Percentiles rank a stretch among this genome's conserved stretches.
Conservation (phyloP, 1,140 invertebrate species). For the Pseudomyrmex sp. region DNA sequence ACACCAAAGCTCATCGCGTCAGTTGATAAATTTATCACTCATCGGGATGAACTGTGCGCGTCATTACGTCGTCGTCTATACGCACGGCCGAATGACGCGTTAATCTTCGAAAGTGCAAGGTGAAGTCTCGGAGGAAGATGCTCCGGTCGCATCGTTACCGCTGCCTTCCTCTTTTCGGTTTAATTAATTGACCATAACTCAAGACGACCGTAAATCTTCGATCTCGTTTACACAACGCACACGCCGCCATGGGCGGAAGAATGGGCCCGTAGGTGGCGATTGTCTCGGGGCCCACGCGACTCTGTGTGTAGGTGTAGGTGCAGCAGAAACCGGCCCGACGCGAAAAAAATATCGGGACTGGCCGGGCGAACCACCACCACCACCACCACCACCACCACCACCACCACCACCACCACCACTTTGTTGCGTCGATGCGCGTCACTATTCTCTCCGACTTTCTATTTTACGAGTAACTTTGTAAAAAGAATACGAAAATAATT, state of each 20-base stretch:
- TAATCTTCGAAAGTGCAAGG: slow-evolving; percentile 22
- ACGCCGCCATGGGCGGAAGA: slow-evolving; percentile 67
- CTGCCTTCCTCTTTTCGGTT: slow-evolving; percentile 62
- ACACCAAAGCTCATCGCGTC: no score
- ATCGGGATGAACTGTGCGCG: background rate
- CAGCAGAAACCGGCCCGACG: slow-evolving; percentile 65
- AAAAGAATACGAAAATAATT: background rate
- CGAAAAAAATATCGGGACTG: slow-evolving; percentile 44
- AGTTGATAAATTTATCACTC: background rate
- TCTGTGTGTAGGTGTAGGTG: slow-evolving; percentile 77
- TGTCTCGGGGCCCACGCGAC: slow-evolving; percentile 81
- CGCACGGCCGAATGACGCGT: slow-evolving; percentile 18
- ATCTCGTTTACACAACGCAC: slow-evolving; percentile 70
- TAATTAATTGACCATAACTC: slow-evolving; percentile 84
- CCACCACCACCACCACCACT: slow-evolving; percentile 8
- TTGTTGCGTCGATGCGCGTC: slow-evolving; percentile 18
- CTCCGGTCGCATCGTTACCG: slow-evolving; percentile 63
- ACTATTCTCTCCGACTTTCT: slow-evolving; percentile 12
- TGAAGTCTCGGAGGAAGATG: slow-evolving; percentile 30
- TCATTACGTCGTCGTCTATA: slow-evolving; percentile 10
- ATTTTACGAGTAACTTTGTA: background rate
- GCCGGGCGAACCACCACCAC: background rate
- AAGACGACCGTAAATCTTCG: slow-evolving; percentile 82
- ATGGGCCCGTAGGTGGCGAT: slow-evolving; percentile 80
- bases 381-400: background rate